Evolutionary conservation across 2,888 invertebrate genomes (phyloP), one percentile per base, ranked within the genome.

Genomic region (Exephanes ischioxanthus): DNA sequence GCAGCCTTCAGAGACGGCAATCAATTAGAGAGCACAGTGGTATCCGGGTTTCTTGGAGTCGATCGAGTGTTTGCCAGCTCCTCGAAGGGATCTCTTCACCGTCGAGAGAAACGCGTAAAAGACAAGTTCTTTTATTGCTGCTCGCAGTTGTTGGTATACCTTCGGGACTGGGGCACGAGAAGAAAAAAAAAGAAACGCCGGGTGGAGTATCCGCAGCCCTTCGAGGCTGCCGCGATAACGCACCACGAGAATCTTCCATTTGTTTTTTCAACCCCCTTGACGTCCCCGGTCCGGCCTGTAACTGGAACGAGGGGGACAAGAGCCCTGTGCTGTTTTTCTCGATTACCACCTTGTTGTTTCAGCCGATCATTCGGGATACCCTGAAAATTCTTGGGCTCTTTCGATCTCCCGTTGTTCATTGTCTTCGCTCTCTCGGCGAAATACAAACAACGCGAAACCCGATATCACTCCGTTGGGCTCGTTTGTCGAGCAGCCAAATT

Each of bases 61-160:
- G 66, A 87, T 89, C 85, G 87, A 90, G 89, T 93, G 90, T 93
- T 93, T 93, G 90, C 88, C 73, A 85, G 86, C 84, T 88, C 70
- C 91, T 92, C 85, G 89, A 90, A 86, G 86, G 83, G 68, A 79
- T 87, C 58, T 4, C 14, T 26, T 22, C 80, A 83, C 3, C 68
- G 66, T 78, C 63, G 71, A 73, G 66, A 78, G 55, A 14, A 66
- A 45, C 53, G 33, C 26, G 26, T 48, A 61, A 11, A 51, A 55
- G 76, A 67, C 67, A 83, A 79, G 58, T 85, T 72, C 48, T 80
- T 67, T 72, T 67, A 67, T 45, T 26, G 75, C 9, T 5, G 66
- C 55, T 55, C 30, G 68, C 37, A 51, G 30, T 73, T 73, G 58
- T 80, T 30, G 48, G 16, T 33, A 11, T 45, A 73, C 22, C 26